Evolutionary conservation across 2,113 vertebrate species (phyloP).

Genomic region (Halichoeres trimaculatus): DNA sequence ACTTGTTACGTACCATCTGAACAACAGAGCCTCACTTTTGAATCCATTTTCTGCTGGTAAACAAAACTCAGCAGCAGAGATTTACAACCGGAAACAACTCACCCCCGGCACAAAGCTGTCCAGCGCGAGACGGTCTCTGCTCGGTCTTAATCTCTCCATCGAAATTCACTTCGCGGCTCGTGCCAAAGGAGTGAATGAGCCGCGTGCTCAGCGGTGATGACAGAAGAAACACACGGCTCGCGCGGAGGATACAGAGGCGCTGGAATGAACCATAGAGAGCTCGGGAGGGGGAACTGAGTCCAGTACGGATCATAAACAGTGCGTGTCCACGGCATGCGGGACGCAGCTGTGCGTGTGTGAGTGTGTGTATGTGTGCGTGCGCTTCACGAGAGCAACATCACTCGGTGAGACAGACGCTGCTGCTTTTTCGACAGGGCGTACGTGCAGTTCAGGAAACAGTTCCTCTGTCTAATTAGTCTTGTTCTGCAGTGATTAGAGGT

Average conservation of each 20-base stretch:
- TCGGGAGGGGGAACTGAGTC: constrained; percentile 40
- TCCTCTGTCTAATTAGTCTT: constrained; percentile 35
- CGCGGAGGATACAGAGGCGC: constrained; percentile 41
- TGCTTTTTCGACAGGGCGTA: not conserved
- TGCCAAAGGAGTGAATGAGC: constrained; percentile 21
- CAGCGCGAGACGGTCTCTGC: constrained; percentile 14
- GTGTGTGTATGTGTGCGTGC: not conserved
- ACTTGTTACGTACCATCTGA: constrained; percentile 63
- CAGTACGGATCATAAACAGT: constrained; percentile 12
- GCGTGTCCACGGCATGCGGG: constrained; percentile 26
- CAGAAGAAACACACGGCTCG: constrained; percentile 41
- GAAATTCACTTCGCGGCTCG: constrained; percentile 38
- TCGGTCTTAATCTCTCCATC: constrained; percentile 33
- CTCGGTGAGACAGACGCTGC: not conserved
- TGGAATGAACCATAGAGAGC: constrained; percentile 70
- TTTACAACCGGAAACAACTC: constrained; percentile 45
- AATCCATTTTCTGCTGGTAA: not conserved
- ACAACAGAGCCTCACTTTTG: constrained; percentile 35
- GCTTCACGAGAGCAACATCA: not conserved
- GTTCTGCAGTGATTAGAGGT: constrained; percentile 42
- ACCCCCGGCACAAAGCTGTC: constrained; percentile 54
- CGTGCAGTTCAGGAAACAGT: constrained; percentile 4
- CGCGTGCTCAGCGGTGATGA: constrained; percentile 39
- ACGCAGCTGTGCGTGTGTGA: not conserved
- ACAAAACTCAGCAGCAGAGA: constrained; percentile 3